Base-by-base conservation (phyloP, 2,113 vertebrate genomes). In the Genyomyrus donnyi region DNA sequence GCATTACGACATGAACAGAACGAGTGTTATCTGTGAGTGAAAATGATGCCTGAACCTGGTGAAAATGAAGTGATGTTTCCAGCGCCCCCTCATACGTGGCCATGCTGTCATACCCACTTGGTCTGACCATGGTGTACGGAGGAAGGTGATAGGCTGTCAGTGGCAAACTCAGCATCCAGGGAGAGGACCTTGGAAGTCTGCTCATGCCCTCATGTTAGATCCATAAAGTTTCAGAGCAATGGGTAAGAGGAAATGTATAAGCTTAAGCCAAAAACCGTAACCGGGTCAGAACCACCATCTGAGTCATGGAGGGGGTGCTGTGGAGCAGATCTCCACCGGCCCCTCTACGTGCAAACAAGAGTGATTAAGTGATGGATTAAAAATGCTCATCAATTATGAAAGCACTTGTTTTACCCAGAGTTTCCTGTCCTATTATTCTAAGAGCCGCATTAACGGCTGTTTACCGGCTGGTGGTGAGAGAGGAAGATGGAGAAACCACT, bases 361-460 rank as follows among this genome's bases (percentile, higher is more conserved):
- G 97, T 97, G 97, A 98, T 98, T 97, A 97, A 97, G 96, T 96
- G 93, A 95, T 95, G 97, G 96, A 97, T 97, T 97, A 97, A 97
- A 96, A 95, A 97, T 96, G 93, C 94, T 96, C 96, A 97, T 98
- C 94, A 98, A 98, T 98, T 97, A 96, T 97, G 97, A 96, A 97
- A 94, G 93, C 95, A 66, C 94, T 94, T 96, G 96, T 92, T 96
- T 97, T 97, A 96, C 90, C 90, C 95, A 96, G 96, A 96, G 96
- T 96, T 97, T 97, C 97, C 97, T 97, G 97, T 97, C 96, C 96
- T 97, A 96, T 97, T 97, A 95, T 96, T 95, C 97, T 97, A 98
- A 98, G 97, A 98, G 97, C 96, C 96, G 96, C 97, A 98, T 97
- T 98, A 98, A 97, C 97, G 96, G 95, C 97, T 98, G 97, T 97